Base-by-base conservation (phyloP, 2,797 vertebrate genomes). In the Siniperca scherzeri region DNA sequence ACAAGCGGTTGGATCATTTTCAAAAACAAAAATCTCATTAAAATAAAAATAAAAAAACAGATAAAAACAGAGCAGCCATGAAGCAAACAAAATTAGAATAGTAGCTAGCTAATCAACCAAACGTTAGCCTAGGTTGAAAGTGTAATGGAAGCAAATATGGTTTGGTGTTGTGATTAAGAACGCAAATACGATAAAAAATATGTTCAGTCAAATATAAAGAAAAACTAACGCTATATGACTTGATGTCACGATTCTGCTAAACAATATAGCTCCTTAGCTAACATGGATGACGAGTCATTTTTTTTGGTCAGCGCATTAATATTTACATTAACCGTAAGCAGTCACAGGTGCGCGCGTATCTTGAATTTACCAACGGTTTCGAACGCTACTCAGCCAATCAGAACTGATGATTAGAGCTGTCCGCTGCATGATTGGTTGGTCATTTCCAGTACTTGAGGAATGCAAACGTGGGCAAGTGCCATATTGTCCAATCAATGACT, bases 401-500 rank as follows among this genome's bases (percentile, higher is more conserved):
- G 38, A 52, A 0, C 19, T 0, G 22, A 7, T 2, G 5, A 10
- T 4, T 5, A 0, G 8, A 17, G 1, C 30, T 2, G 0, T 16
- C 53, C 46, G 77, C 69, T 5, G 11, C 27, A 0, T 0, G 85
- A 95, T 95, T 95, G 94, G 94, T 46, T 17, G 78, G 81, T 89
- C 72, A 9, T 60, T 74, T 33, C 70, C 80, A 66, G 78, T 33
- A 82, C 85, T 93, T 93, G 83, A 89, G 71, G 84, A 91, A 95
- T 64, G 89, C 82, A 25, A 87, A 80, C 84, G 87, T 84, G 88
- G 82, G 78, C 70, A 66, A 83, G 87, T 73, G 83, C 56, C 79
- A 70, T 78, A 61, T 84, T 82, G 90, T 83, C 95, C 95, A 95
- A 95, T 95, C 93, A 90, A 86, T 70, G 87, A 73, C 13, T 82